Evolutionary conservation across 2,888 invertebrate species (phyloP).

Genomic region (Balanococcus diminutus): DNA sequence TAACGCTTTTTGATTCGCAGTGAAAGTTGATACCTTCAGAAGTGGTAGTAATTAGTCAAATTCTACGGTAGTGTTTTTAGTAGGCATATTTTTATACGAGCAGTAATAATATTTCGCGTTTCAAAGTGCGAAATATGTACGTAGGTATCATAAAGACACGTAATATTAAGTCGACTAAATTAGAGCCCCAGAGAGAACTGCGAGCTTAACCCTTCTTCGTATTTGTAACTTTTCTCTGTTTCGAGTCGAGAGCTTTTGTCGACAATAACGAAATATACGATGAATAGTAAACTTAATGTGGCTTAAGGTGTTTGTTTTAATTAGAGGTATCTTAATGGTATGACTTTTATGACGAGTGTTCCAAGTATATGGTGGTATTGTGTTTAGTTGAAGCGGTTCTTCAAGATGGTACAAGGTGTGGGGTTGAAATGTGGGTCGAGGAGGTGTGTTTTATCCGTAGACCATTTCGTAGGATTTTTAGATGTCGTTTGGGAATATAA

Average conservation of each 20-base stretch:
- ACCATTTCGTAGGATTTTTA: too few relatives aligned
- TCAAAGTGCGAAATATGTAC: not conserved
- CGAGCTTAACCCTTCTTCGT: not conserved
- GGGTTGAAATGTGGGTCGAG: not conserved
- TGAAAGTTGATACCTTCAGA: not conserved
- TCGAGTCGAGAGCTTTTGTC: not conserved
- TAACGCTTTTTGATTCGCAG: slow-evolving; percentile 37
- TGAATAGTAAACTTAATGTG: not conserved
- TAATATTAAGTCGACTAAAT: not conserved
- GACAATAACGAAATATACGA: not conserved
- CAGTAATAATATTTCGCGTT: too few relatives aligned
- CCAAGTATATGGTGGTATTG: not conserved
- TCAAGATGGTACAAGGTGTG: too few relatives aligned
- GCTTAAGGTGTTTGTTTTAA: slow-evolving; percentile 16
- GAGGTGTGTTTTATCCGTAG: too few relatives aligned
- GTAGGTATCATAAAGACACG: not conserved
- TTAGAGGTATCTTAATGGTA: slow-evolving; percentile 14
- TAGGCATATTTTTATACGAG: too few relatives aligned
- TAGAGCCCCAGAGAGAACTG: not conserved
- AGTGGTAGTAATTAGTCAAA: not conserved
- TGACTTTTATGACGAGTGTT: not conserved
- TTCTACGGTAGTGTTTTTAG: not conserved
- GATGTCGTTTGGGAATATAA: too few relatives aligned
- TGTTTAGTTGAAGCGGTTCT: not conserved
- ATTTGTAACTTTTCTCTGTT: not conserved